Evolutionary conservation across 1,140 invertebrate genomes (phyloP).

Genomic region (Melanaphis sacchari): DNA sequence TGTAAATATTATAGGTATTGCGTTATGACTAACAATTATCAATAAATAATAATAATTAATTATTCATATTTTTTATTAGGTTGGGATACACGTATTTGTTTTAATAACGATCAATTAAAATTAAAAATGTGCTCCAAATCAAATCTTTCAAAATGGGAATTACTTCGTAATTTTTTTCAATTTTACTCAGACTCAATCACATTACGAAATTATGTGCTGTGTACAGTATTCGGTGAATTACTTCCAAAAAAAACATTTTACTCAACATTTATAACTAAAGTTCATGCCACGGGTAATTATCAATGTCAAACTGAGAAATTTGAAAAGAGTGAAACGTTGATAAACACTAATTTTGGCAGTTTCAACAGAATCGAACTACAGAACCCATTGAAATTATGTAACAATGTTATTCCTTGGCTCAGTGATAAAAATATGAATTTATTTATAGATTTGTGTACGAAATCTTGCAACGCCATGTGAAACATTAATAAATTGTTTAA

Average conservation of each 20-base stretch:
- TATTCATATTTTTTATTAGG: neutral
- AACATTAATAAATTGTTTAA: neutral
- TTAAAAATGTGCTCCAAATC: neutral
- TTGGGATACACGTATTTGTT: constrained; percentile 49
- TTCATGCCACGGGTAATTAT: neutral
- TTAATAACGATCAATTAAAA: neutral
- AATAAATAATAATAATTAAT: neutral
- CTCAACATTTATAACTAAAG: neutral
- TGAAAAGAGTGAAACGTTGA: neutral
- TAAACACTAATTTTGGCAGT: constrained; percentile 16
- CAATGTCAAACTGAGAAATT: neutral
- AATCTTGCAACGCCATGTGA: neutral
- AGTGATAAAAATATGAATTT: constrained; percentile 5
- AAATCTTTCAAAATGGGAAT: neutral
- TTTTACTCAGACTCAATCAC: neutral
- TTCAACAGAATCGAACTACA: constrained; percentile 16
- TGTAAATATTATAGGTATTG: neutral
- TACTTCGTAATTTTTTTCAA: constrained; percentile 28
- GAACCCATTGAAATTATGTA: constrained; percentile 44
- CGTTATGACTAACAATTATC: neutral
- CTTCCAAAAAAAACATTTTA: constrained; percentile 24
- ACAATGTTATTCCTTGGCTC: constrained; percentile 39
- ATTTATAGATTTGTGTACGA: constrained; percentile 51
- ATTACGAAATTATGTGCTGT: constrained; percentile 17
- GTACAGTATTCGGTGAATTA: constrained; percentile 27